Conservation (phyloP, 2,797 vertebrate species). For the Streptopelia turtur region DNA sequence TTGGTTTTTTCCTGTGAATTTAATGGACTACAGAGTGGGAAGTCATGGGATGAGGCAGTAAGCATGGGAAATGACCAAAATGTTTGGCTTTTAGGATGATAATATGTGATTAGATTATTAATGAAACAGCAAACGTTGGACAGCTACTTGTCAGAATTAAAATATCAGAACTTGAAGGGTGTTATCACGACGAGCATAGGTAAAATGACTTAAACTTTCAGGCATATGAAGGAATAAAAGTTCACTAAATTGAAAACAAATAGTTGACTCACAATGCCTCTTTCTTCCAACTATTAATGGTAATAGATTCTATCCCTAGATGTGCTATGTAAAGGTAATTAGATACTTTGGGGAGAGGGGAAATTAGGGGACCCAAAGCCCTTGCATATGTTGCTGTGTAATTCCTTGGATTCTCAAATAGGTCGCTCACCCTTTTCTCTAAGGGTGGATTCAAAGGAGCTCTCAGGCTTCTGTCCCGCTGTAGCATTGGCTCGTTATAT, state of each 20-base stretch:
- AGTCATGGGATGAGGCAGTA: background rate
- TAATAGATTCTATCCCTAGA: background rate
- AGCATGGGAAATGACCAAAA: background rate
- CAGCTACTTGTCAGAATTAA: background rate
- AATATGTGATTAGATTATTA: background rate
- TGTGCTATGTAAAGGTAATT: background rate
- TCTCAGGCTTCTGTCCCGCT: background rate
- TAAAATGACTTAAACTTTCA: background rate
- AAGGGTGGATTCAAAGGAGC: background rate
- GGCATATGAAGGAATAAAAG: background rate
- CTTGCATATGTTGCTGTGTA: background rate
- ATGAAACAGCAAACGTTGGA: background rate
- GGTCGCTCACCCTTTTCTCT: background rate
- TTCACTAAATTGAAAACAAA: background rate
- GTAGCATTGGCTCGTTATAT: background rate
- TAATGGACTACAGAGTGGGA: background rate
- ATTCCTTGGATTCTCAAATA: background rate
- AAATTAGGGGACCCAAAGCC: background rate
- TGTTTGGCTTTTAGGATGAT: background rate
- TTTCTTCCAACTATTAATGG: background rate
- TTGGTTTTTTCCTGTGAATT: background rate
- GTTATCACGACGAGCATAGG: rapidly evolving
- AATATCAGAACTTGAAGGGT: background rate
- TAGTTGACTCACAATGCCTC: background rate
- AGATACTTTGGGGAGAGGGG: background rate